Conservation (phyloP, 2,797 vertebrate genomes). For the Siniperca obscura region DNA sequence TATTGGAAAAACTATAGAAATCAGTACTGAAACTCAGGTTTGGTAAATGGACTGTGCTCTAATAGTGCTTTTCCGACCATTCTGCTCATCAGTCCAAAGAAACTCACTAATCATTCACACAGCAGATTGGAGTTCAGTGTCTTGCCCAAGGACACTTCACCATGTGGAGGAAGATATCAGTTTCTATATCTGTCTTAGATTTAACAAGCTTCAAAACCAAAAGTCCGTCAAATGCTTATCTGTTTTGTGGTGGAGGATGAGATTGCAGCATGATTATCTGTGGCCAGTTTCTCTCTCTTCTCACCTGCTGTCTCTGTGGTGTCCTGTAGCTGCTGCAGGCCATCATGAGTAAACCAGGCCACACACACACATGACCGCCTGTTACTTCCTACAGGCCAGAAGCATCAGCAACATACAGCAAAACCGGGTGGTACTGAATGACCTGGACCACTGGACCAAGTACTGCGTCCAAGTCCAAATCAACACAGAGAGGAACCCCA, state of each 20-base stretch:
- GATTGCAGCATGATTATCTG: neutral
- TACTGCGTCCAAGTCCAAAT: conserved; percentile 80
- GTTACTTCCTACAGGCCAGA: conserved; percentile 41
- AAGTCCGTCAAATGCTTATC: neutral
- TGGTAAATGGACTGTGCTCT: no score
- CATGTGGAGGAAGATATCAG: no score
- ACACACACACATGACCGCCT: conserved; percentile 6
- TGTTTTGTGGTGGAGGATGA: neutral
- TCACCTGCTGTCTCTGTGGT: neutral
- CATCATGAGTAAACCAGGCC: neutral
- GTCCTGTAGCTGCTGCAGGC: neutral
- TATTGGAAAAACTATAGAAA: no score
- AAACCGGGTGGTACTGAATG: conserved; percentile 51
- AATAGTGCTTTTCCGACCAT: no score
- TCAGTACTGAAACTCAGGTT: no score
- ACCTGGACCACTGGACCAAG: conserved; percentile 58
- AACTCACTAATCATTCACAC: no score
- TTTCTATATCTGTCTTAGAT: neutral
- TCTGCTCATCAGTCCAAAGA: no score
- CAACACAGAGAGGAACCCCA: neutral
- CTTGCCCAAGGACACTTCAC: no score
- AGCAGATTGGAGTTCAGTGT: no score
- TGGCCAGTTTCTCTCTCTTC: neutral
- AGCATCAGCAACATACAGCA: neutral
- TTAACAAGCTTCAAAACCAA: neutral